phyloP scores from a whole-genome alignment of 2,888 invertebrate species.

The Hydraecia micacea region DNA sequence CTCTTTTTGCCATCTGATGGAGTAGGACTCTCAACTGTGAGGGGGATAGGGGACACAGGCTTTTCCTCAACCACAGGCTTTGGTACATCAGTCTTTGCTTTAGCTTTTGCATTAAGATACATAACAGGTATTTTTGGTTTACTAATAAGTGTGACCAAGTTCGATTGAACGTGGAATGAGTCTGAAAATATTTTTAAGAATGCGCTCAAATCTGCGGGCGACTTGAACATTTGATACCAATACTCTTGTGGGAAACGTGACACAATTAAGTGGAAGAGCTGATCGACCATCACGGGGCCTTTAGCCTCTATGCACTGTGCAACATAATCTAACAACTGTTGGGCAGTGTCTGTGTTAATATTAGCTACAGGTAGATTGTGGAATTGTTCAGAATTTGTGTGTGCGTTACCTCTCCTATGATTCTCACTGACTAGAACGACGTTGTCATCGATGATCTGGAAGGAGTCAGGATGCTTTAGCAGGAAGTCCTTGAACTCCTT shows the following conservation, averaged over 20 bases:
- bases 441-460: slow-evolving; percentile 96
- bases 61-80: slow-evolving; percentile 86
- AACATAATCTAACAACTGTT: slow-evolving; percentile 95
- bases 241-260: slow-evolving; percentile 94
- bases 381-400: slow-evolving; percentile 91
- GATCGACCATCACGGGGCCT: slow-evolving; percentile 96
- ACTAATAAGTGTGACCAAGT: slow-evolving; percentile 96
- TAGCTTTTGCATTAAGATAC: slow-evolving; percentile 88
- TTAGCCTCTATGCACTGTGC: slow-evolving; percentile 95
- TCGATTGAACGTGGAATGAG: slow-evolving; percentile 97
- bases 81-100: slow-evolving; percentile 88
- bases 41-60: slow-evolving; percentile 81
- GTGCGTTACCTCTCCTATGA: slow-evolving; percentile 92
- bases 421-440: slow-evolving; percentile 94
- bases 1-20: slow-evolving; percentile 86
- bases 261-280: slow-evolving; percentile 95
- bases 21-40: slow-evolving; percentile 83
- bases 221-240: slow-evolving; percentile 97
- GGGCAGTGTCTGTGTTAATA: slow-evolving; percentile 95
- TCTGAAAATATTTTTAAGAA: slow-evolving; percentile 98
- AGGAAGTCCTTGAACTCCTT: slow-evolving; percentile 98
- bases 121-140: slow-evolving; percentile 93
- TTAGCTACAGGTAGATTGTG: slow-evolving; percentile 94
- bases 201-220: slow-evolving; percentile 96
- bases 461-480: slow-evolving; percentile 95